Evolutionary conservation across 2,888 invertebrate species (phyloP), one percentile per base, ranked within the genome.

Genomic region (Synergus itoensis): DNA sequence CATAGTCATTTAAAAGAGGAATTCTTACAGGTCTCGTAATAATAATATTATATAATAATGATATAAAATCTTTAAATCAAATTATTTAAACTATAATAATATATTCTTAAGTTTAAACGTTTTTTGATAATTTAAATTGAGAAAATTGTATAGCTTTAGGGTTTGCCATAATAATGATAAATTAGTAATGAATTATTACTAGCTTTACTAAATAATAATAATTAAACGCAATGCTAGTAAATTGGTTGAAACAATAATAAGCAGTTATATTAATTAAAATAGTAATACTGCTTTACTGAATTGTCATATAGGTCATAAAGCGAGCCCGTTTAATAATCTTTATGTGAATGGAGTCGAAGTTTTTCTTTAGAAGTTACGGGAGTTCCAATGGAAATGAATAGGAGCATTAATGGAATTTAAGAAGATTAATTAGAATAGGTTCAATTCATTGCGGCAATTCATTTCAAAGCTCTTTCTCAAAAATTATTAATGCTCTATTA

Each of bases 401-500:
- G 36, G 8, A 45, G 12, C 21, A 18, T 41, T 45, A 67, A 67
- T 67, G 43, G 43, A 21, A 18, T 67, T 67, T 14, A 21, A 28
- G 21, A 67, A 43, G 18, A 45, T 67, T 45, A 45, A 45, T 67
- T 67, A 45, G 12, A 21, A 67, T 21, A 21, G 43, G 7, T 67
- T 69, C 48, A 69, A 48, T 48, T 48, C 28, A 14, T 21, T 69
- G 28, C 16, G 7, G 45, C 28, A 36, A 48, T 45, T 67, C 45
- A 21, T 21, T 67, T 45, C 12, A 1, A 21, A 45, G 45, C 21
- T 43, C 67, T 43, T 65, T 65, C n/a, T 69, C 16, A 48, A 36
- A 48, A 36, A 69, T 69, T 48, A 69, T 45, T 28, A 28, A 45
- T 67, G 43, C 45, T 67, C 67, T 45, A 45, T 67, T 67, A 16